Conservation (phyloP, 2,888 invertebrate species). For the Lagria hirta region DNA sequence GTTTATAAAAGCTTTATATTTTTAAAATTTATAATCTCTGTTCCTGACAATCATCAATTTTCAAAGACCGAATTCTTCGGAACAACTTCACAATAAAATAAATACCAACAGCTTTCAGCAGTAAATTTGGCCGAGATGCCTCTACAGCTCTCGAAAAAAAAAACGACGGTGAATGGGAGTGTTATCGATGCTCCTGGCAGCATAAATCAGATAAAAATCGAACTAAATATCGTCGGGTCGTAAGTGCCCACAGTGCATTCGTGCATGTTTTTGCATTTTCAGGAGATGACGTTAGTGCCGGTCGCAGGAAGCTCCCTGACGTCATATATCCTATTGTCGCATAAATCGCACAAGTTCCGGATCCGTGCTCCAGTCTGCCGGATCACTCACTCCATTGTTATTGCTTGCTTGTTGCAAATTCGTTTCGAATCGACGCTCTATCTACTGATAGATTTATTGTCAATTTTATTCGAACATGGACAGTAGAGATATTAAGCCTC, state of each 20-base stretch:
- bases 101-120: slow-evolving; percentile 14
- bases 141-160: slow-evolving; percentile 14
- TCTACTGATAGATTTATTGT: slow-evolving; percentile 29
- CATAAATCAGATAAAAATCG: slow-evolving; percentile 17
- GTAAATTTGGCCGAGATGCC: slow-evolving; percentile 13
- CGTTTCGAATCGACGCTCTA: slow-evolving; percentile 37
- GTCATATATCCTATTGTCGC: slow-evolving; percentile 42
- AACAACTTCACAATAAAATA: slow-evolving; percentile 10
- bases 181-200: slow-evolving; percentile 15
- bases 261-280: slow-evolving; percentile 22
- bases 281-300: slow-evolving; percentile 18
- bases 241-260: slow-evolving; percentile 14
- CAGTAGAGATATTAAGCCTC: slow-evolving; percentile 26
- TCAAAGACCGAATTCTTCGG: slow-evolving; percentile 1
- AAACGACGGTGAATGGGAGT: slow-evolving; percentile 14
- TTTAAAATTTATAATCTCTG: too few species aligned
- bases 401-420: slow-evolving; percentile 44
- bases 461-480: slow-evolving; percentile 28
- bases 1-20: too few species aligned
- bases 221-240: slow-evolving; percentile 14
- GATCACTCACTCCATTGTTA: slow-evolving; percentile 43
- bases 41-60: slow-evolving; percentile 5
- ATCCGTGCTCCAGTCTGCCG: slow-evolving; percentile 32
- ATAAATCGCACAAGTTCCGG: slow-evolving; percentile 49
- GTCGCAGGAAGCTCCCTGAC: slow-evolving; percentile 31